phyloP scores from a whole-genome alignment of 35 echinoderm and acorn worm genomes.

The Lytechinus pictus region DNA sequence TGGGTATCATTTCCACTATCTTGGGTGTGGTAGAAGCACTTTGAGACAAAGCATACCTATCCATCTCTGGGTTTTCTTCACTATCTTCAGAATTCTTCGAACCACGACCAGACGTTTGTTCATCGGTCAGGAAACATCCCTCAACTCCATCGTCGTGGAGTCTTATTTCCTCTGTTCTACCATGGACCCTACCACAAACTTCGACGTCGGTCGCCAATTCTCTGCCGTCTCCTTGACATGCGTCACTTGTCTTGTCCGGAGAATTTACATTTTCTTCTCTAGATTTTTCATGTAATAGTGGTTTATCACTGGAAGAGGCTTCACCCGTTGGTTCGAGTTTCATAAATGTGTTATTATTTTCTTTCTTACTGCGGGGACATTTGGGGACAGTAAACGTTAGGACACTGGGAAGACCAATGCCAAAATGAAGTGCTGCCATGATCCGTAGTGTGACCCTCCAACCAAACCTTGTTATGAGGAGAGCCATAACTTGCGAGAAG shows the following conservation, averaged over 20 bases:
- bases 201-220: not conserved
- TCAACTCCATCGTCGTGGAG: not conserved
- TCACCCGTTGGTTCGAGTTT: not conserved
- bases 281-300: not conserved
- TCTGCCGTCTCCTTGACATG: not conserved
- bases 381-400: not conserved
- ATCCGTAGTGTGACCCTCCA: not conserved
- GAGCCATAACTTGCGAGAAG: not conserved
- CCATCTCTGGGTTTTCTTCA: not conserved
- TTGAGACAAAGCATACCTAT: not conserved
- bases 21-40: not conserved
- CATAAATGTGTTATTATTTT: not conserved
- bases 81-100: not conserved
- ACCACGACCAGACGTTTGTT: not conserved
- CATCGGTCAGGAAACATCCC: not conserved
- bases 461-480: not conserved
- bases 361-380: not conserved
- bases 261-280: not conserved
- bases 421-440: not conserved
- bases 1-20: not conserved
- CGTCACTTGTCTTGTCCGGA: not conserved
- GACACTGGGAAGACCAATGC: constrained; percentile 3
- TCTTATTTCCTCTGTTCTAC: not conserved
- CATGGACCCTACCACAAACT: no score
- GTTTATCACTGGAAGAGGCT: not conserved